These are phyloP conservation scores for Teleogryllus oceanicus DNA, from an alignment of 2,888 invertebrate species.

Conservation along the genomic window DNA sequence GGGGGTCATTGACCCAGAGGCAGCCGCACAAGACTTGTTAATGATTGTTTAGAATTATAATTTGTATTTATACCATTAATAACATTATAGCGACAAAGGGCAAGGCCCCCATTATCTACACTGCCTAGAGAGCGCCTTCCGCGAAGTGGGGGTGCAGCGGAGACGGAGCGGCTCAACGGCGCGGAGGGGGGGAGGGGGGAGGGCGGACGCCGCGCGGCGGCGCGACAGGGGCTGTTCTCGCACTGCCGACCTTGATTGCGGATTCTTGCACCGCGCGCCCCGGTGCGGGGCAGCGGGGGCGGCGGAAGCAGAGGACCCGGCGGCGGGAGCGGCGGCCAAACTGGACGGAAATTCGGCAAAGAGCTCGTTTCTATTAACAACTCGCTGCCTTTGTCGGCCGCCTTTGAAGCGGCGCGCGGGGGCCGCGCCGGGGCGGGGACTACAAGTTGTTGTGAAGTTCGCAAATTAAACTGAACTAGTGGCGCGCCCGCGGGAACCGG, in stretches of 20 bases:
- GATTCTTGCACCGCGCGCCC: background rate
- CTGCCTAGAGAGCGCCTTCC: no score
- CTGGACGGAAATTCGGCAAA: constrained; percentile 18
- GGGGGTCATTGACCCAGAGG: no score
- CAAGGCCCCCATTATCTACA: no score
- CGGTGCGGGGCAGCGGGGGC: background rate
- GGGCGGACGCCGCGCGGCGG: background rate
- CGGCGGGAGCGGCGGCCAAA: background rate
- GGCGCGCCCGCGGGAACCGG: background rate
- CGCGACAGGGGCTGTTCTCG: background rate
- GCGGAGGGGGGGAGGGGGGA: no score
- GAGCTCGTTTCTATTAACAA: constrained; percentile 18
- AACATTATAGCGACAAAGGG: no score
- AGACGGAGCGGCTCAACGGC: no score
- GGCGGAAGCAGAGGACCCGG: background rate
- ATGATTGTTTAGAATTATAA: no score
- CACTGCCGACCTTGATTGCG: background rate
- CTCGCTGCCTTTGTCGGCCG: background rate
- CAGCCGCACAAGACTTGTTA: no score
- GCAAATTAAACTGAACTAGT: constrained; percentile 18
- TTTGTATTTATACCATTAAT: no score
- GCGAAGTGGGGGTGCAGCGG: no score
- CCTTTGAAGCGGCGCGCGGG: background rate
- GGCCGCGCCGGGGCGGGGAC: background rate
- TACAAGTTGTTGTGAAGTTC: constrained; percentile 1